Conservation (phyloP, 64 coral and sea anemone genomes). For the Exaiptasia diaphana region DNA sequence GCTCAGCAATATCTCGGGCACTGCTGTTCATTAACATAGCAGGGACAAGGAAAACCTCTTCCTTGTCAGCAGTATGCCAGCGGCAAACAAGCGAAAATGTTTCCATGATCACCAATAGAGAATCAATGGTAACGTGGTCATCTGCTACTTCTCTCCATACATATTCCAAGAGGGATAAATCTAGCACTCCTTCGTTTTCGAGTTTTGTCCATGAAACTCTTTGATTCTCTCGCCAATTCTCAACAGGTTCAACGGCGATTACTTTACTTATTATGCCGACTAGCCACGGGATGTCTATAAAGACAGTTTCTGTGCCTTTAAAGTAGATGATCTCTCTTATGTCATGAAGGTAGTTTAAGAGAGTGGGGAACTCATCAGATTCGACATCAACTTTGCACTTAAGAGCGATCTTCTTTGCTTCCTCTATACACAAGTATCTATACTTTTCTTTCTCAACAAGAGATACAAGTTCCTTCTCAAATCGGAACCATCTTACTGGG, state of each 20-base stretch:
- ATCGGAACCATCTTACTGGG: background rate
- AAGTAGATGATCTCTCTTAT: background rate
- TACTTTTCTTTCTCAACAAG: background rate
- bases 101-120: background rate
- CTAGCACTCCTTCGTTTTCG: background rate
- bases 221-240: background rate
- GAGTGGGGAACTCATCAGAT: background rate
- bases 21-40: background rate
- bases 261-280: background rate
- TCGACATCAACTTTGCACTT: background rate
- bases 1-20: background rate
- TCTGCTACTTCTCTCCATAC: background rate
- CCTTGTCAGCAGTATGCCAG: background rate
- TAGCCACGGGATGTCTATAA: background rate
- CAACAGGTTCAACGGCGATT: background rate
- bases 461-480: background rate
- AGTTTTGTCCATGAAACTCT: background rate
- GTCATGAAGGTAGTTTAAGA: background rate
- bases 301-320: background rate
- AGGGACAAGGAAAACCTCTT: background rate
- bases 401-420: background rate
- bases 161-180: background rate
- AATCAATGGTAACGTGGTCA: background rate
- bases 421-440: background rate
- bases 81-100: background rate